phyloP scores from a whole-genome alignment of 2,888 invertebrate species.

The Morpho helenor region DNA sequence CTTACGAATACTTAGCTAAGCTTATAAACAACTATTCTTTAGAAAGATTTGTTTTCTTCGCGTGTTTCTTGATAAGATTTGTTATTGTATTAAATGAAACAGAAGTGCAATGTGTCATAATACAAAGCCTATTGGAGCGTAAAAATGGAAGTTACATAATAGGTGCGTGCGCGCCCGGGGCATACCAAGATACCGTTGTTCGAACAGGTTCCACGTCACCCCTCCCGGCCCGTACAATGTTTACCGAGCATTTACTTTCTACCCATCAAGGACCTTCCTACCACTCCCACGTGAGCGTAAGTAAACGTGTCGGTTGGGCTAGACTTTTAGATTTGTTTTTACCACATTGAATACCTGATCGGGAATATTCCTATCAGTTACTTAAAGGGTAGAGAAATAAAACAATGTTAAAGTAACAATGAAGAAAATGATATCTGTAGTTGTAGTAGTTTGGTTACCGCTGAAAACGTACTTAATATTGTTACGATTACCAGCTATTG shows the following conservation, averaged over 20 bases:
- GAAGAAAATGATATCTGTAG: too few relatives aligned
- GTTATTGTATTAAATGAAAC: slow-evolving; percentile 5
- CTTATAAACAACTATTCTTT: too few relatives aligned
- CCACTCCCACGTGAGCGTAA: slow-evolving; percentile 35
- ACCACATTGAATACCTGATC: not conserved
- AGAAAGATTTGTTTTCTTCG: too few relatives aligned
- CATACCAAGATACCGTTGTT: slow-evolving; percentile 67
- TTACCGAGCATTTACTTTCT: slow-evolving; percentile 74
- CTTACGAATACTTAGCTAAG: too few relatives aligned
- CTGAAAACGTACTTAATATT: too few relatives aligned
- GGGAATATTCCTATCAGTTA: too few relatives aligned
- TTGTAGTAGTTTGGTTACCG: too few relatives aligned
- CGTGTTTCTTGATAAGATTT: not conserved
- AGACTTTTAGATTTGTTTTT: slow-evolving; percentile 20
- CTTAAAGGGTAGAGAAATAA: too few relatives aligned
- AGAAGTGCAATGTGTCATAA: slow-evolving; percentile 22
- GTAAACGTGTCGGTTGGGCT: slow-evolving; percentile 23
- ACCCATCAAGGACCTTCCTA: slow-evolving; percentile 70
- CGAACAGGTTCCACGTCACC: slow-evolving; percentile 65
- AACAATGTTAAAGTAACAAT: too few relatives aligned
- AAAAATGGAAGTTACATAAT: slow-evolving; percentile 75
- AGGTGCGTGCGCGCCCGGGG: slow-evolving; percentile 61
- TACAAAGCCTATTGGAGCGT: slow-evolving; percentile 41
- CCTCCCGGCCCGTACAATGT: slow-evolving; percentile 36
- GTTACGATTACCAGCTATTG: too few relatives aligned